Evolutionary conservation across 1,140 invertebrate species (phyloP), one percentile per base, ranked within the genome.

Genomic region (Drosophila persimilis): DNA sequence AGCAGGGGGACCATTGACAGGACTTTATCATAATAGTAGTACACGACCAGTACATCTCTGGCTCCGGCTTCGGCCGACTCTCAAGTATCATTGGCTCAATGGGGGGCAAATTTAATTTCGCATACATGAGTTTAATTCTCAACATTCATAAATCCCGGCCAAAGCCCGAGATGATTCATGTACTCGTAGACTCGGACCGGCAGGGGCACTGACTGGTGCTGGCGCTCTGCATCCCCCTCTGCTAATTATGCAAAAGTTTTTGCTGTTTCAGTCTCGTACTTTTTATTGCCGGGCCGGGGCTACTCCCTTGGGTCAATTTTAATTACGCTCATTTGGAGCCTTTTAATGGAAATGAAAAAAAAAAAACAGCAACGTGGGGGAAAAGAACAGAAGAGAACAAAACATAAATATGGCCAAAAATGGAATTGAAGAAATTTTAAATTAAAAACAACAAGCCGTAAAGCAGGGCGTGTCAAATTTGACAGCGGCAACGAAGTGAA

Each of bases 401-500:
- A 77, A 74, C 51, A 67, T 41, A 77, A 71, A 51, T 41, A 45
- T 43, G 52, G 45, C 44, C 24, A 51, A 45, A 54, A 69, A 78
- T 64, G 50, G 29, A 56, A 62, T 60, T 50, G 64, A 60, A 15
- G 41, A 62, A 70, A 77, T 71, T 77, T 76, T 58, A 77, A 77
- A 76, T 76, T 59, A 76, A 76, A 77, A 77, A 77, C 73, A 76
- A 76, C 65, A 70, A 70, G 48, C 64, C 64, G 65, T 64, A 80
- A 81, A 75, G 78, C 62, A 66, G 63, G 66, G 78, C 65, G 81
- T 81, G 83, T 83, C 69, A 86, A 88, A 71, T 89, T 83, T 80
- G 83, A 88, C 83, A 86, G 75, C 83, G 84, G 52, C 74, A 83
- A 88, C 83, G 75, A 83, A 88, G 83, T 88, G 83, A 88, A 88